A percentile compares a stretch with the other conserved stretches of the same genome.
These are phyloP conservation scores for Diaprepes abbreviatus DNA, from an alignment of 2,888 invertebrate species.

Conservation along the genomic window DNA sequence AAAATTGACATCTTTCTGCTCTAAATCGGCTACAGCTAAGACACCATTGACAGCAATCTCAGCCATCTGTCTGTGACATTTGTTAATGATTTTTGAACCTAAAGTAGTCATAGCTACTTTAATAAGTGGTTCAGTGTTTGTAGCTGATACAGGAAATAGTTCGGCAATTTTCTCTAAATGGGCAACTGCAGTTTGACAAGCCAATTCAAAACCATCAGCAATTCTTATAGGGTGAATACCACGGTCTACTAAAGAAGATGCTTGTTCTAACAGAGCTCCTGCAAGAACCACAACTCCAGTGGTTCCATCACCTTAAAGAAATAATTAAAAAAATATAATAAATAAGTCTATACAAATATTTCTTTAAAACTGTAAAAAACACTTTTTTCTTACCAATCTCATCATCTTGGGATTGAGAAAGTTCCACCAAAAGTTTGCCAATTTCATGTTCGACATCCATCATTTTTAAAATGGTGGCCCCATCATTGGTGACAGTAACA, in stretches of 20 bases:
- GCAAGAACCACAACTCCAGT: slow-evolving; percentile 94
- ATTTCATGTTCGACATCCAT: slow-evolving; percentile 99
- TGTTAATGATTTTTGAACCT: slow-evolving; percentile 98
- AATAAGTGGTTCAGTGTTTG: slow-evolving; percentile 89
- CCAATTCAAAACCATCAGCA: slow-evolving; percentile 98
- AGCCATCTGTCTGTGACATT: slow-evolving; percentile 97
- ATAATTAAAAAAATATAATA: too few species aligned
- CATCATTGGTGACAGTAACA: slow-evolving; percentile 98
- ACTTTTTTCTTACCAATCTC: slow-evolving; percentile 80
- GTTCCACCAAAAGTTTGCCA: slow-evolving; percentile 96
- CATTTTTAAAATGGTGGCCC: slow-evolving; percentile 97
- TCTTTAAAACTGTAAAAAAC: too few species aligned
- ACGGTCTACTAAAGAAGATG: slow-evolving; percentile 90
- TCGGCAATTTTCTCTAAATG: slow-evolving; percentile 92
- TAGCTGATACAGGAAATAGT: slow-evolving; percentile 86
- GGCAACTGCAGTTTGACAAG: slow-evolving; percentile 88
- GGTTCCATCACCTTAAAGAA: slow-evolving; percentile 86
- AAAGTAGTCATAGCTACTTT: slow-evolving; percentile 98
- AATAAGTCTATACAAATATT: too few species aligned
- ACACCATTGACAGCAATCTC: slow-evolving; percentile 99
- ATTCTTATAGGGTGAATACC: slow-evolving; percentile 99
- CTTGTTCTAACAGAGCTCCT: slow-evolving; percentile 94
- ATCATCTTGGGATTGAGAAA: slow-evolving; percentile 99
- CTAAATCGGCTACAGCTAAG: slow-evolving; percentile 94
- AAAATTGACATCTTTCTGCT: slow-evolving; percentile 96